Percentiles rank a stretch among this genome's conserved stretches.
Conservation (phyloP, 2,888 invertebrate species). For the Kuschelorhynchus macadamiae region DNA sequence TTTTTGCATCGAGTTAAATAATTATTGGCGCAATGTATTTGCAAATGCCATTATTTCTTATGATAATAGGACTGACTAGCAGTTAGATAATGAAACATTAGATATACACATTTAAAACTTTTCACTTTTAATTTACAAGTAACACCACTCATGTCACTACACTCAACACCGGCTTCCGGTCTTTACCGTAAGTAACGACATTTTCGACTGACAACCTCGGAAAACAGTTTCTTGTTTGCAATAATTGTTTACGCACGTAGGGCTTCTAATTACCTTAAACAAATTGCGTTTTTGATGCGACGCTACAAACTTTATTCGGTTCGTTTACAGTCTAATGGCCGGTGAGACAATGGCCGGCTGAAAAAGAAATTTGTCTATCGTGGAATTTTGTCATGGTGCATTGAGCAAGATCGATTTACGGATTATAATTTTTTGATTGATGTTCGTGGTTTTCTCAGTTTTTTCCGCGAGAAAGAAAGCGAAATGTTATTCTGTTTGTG, state of each 20-base stretch:
- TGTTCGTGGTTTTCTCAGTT: background rate
- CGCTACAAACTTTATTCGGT: background rate
- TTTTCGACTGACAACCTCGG: slow-evolving; percentile 27
- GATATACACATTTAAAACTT: no score
- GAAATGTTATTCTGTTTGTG: background rate
- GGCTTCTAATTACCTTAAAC: slow-evolving; percentile 22
- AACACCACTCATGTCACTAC: no score
- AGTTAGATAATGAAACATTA: no score
- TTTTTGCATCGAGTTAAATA: no score
- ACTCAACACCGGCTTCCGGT: slow-evolving; percentile 19
- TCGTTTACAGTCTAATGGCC: slow-evolving; percentile 3
- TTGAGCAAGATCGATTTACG: slow-evolving; percentile 27
- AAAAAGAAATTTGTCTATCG: slow-evolving; percentile 39
- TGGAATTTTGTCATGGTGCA: slow-evolving; percentile 33
- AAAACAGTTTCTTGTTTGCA: slow-evolving; percentile 12
- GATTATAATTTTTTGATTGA: slow-evolving; percentile 17
- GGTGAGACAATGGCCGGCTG: slow-evolving; percentile 19
- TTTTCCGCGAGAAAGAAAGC: slow-evolving; percentile 5
- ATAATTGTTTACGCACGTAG: slow-evolving; percentile 33
- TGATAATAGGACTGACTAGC: no score
- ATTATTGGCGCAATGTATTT: no score
- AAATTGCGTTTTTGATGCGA: background rate
- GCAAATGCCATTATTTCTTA: no score
- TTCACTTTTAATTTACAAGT: no score
- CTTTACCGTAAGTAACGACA: slow-evolving; percentile 37